These are phyloP conservation scores for Gerris buenoi DNA, from an alignment of 1,140 invertebrate species.

Conservation along the genomic window DNA sequence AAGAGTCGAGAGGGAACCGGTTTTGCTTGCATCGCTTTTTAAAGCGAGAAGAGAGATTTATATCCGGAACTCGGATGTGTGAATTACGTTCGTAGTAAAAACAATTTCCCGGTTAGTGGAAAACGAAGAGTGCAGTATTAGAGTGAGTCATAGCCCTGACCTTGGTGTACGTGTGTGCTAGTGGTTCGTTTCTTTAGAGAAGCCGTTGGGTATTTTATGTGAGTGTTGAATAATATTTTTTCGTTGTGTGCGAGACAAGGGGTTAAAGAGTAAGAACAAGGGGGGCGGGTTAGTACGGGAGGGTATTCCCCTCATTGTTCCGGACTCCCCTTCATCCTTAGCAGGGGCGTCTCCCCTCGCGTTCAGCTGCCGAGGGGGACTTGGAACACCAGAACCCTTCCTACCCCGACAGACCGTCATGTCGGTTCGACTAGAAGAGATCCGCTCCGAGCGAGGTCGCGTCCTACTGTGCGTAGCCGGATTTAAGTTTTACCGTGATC, in stretches of 20 bases:
- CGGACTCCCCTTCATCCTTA: not conserved
- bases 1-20: too few relatives aligned
- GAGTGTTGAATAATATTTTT: too few relatives aligned
- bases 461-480: not conserved
- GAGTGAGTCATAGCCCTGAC: too few relatives aligned
- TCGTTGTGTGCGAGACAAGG: not conserved
- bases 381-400: not conserved
- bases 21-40: too few relatives aligned
- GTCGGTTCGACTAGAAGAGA: not conserved
- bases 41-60: too few relatives aligned
- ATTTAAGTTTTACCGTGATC: not conserved
- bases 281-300: not conserved
- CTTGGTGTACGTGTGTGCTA: not conserved
- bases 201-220: not conserved
- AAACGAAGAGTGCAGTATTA: too few relatives aligned
- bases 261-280: not conserved
- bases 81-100: too few relatives aligned
- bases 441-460: not conserved
- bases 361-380: not conserved
- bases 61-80: too few relatives aligned
- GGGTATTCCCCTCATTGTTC: not conserved
- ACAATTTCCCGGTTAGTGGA: too few relatives aligned
- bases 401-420: not conserved
- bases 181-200: not conserved
- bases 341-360: not conserved